phyloP scores from a whole-genome alignment of 2,888 invertebrate genomes.

The Brachyopa scutellaris region DNA sequence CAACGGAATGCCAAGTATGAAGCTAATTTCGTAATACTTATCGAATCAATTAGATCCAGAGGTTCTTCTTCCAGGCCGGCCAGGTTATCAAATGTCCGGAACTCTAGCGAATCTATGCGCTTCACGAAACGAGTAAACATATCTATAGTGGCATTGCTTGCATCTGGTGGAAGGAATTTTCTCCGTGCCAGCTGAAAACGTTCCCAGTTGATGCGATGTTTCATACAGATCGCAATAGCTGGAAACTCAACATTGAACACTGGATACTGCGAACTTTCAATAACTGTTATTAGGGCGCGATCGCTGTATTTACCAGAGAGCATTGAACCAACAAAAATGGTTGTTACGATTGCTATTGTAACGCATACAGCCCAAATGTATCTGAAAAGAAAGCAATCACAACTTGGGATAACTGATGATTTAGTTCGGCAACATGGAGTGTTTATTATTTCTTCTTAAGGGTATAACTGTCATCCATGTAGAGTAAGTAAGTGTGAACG shows the following conservation, averaged over 20 bases:
- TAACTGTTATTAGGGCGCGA: slow-evolving; percentile 76
- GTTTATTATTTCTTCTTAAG: too few species aligned
- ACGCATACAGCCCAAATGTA: slow-evolving; percentile 75
- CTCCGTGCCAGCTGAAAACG: slow-evolving; percentile 75
- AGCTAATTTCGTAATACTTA: slow-evolving; percentile 75
- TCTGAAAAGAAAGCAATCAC: slow-evolving; percentile 61
- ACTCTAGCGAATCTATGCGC: slow-evolving; percentile 73
- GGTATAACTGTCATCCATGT: too few species aligned
- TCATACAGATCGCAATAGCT: slow-evolving; percentile 78
- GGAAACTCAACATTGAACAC: slow-evolving; percentile 78
- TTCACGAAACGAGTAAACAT: slow-evolving; percentile 74
- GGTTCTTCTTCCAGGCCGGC: slow-evolving; percentile 53
- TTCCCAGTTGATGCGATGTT: slow-evolving; percentile 78
- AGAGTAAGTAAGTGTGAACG: too few species aligned
- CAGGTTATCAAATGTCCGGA: slow-evolving; percentile 74
- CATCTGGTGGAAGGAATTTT: slow-evolving; percentile 76
- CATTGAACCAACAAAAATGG: slow-evolving; percentile 71
- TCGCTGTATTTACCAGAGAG: slow-evolving; percentile 74
- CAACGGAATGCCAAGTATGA: slow-evolving; percentile 78
- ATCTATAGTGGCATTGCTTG: slow-evolving; percentile 62
- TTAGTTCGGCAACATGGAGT: too few species aligned
- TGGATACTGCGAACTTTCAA: slow-evolving; percentile 78
- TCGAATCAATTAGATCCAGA: slow-evolving; percentile 58
- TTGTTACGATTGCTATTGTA: slow-evolving; percentile 55
- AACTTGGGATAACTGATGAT: too few species aligned